Base-by-base conservation (phyloP, 1,140 invertebrate species). In the Camponotus floridanus region DNA sequence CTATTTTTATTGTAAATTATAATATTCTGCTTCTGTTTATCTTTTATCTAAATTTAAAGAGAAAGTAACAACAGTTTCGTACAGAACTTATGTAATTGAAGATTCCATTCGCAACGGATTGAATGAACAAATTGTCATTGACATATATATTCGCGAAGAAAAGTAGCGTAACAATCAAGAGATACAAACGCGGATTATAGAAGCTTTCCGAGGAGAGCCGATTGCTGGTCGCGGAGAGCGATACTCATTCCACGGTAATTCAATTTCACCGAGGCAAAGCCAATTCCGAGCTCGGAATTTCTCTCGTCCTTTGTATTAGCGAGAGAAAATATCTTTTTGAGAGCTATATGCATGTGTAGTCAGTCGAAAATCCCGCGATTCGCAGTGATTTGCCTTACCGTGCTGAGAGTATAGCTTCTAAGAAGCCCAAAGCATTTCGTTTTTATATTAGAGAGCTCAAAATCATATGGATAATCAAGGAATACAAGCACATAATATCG, bases 171-270 rank as follows among this genome's bases (percentile, higher is more conserved):
- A 81, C 67, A 81, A 81, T 81, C 59, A 76, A 42, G 18, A 76
- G 42, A 64, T 39, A 51, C 57, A 76, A 84, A 84, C 57, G 57
- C 39, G 51, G 51, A 73, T 71, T 68, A 71, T 8, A 15, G 36
- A 15, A 87, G 21, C 33, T 67, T 59, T 64, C 57, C 11, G 59
- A 87, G 55, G 65, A 90, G 81, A 74, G 70, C 79, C 86, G 74
- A 88, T 87, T 76, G 83, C 76, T 79, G 81, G 64, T 88, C 86
- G 86, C 83, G 62, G 51, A 65, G 11, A 90, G 74, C 76, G 55
- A 39, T 79, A 80, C 67, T 76, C 42, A 36, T 61, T 76, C 70
- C 88, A 84, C 67, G 88, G 70, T 88, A 88, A 90, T 90, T 74
- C 33, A 67, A 90, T 86, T 76, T 33, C 59, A 2, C 36, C 39